Evolutionary conservation across 2,888 invertebrate genomes (phyloP).

Genomic region (Spodoptera picta): DNA sequence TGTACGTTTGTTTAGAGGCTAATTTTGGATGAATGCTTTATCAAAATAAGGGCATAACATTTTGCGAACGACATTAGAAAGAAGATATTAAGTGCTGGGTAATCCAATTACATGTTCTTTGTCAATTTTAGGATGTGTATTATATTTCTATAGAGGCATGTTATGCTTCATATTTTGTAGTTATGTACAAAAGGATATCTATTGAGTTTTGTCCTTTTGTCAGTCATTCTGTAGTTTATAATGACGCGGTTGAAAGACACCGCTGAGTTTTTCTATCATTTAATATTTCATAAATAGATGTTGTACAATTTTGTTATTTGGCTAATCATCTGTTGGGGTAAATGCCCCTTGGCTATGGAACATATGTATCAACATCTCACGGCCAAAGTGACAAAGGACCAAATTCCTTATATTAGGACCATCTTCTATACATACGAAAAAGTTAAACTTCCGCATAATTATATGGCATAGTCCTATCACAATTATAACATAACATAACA

Average conservation of each 20-base stretch:
- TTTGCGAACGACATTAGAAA: slow-evolving; percentile 74
- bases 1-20: rapidly evolving
- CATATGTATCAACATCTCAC: too few species aligned
- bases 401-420: slow-evolving; percentile 3
- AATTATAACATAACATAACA: background rate
- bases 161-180: slow-evolving; percentile 77
- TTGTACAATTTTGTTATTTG: slow-evolving; percentile 36
- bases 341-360: background rate
- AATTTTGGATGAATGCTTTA: slow-evolving; percentile 20
- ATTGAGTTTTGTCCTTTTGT: slow-evolving; percentile 79
- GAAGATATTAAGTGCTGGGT: slow-evolving; percentile 85
- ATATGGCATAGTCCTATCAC: slow-evolving; percentile 10
- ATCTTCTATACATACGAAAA: background rate
- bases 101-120: slow-evolving; percentile 87
- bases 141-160: slow-evolving; percentile 86
- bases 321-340: slow-evolving; percentile 1
- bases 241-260: slow-evolving; percentile 71
- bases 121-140: slow-evolving; percentile 86
- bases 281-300: slow-evolving; percentile 23
- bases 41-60: slow-evolving; percentile 61
- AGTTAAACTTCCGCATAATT: background rate
- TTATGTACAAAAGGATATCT: slow-evolving; percentile 81
- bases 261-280: slow-evolving; percentile 49
- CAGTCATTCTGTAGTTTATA: slow-evolving; percentile 67
- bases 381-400: background rate